Conservation (phyloP, 2,888 invertebrate species). For the Volucella inflata region DNA sequence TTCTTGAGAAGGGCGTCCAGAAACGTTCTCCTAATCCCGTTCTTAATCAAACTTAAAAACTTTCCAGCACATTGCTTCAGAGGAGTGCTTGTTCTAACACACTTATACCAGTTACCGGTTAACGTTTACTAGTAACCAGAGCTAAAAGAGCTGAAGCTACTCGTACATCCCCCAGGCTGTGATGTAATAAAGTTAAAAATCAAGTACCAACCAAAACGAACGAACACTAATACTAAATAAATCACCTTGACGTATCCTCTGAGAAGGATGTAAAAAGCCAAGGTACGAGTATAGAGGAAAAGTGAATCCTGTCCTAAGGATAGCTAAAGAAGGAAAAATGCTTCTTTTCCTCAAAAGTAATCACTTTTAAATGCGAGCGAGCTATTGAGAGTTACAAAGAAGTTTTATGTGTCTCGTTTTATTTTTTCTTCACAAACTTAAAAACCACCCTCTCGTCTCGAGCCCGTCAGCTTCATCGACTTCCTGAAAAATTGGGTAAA, state of each 20-base stretch:
- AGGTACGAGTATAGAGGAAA: background rate
- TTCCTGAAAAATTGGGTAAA: background rate
- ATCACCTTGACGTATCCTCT: slow-evolving; percentile 59
- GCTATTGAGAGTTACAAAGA: slow-evolving; percentile 34
- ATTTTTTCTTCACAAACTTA: background rate
- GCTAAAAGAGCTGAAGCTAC: background rate
- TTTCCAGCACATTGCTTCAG: slow-evolving; percentile 1
- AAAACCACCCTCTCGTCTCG: background rate
- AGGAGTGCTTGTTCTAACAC: background rate
- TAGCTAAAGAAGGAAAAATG: slow-evolving; percentile 1
- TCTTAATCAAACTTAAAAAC: slow-evolving; percentile 53
- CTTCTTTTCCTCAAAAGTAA: slow-evolving; percentile 45
- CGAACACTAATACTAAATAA: slow-evolving; percentile 71
- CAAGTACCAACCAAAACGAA: slow-evolving; percentile 53
- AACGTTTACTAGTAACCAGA: background rate
- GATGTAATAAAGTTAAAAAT: slow-evolving; percentile 71
- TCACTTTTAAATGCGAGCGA: slow-evolving; percentile 63
- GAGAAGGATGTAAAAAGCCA: slow-evolving; percentile 46
- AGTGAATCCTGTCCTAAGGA: no score
- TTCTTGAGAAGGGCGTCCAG: background rate
- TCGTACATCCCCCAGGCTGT: slow-evolving; percentile 18
- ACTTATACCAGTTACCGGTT: slow-evolving; percentile 5
- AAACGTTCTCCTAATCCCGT: slow-evolving; percentile 30
- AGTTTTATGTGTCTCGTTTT: slow-evolving; percentile 28
- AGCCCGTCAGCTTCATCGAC: background rate